Evolutionary conservation across 2,113 vertebrate species (phyloP), one percentile per base, ranked within the genome.

Genomic region (Mugil cephalus): DNA sequence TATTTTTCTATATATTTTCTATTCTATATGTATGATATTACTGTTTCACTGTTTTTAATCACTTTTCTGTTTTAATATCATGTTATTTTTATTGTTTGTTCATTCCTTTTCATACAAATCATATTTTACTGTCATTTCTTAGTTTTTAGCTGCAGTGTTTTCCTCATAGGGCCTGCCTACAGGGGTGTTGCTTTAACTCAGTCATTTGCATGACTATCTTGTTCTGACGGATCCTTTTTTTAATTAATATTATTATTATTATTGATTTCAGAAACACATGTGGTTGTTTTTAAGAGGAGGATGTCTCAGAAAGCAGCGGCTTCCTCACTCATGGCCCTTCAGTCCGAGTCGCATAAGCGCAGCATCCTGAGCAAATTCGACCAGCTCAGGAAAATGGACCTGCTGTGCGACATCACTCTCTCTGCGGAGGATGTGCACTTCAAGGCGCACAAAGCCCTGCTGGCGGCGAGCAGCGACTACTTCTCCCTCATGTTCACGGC

Each of bases 381-480:
- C 77, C 92, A 92, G 8, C 95, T 99, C 50, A 94, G 98, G 62
- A 96, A 93, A 74, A 94, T 92, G 17, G 94, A 95, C 64, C 94
- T 97, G 15, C 93, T 99, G 65, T 99, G 98, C 66, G 98, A 99
- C 80, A 94, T 97, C 83, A 98, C 96, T 9, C 89, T 99, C 0
- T 95, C 97, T 1, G 97, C 97, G 56, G 97, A 97, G 50, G 91
- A 96, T 43, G 94, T 95, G 53, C 95, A 95, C 1, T 99, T 98
- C 90, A 96, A 95, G 87, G 97, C 97, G 1, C 98, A 99, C 84
- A 98, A 96, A 85, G 96, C 96, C 62, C 87, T 99, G 74, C 94
- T 99, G n/a, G 98, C 98, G 30, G 97, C 97, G 6, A 98, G 96
- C 89, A 99, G 98, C 4, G 96, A 98, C 12, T 99, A 96, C 89